These are phyloP conservation scores for Dryas iulia DNA, from an alignment of 1,140 invertebrate species.

Conservation along the genomic window DNA sequence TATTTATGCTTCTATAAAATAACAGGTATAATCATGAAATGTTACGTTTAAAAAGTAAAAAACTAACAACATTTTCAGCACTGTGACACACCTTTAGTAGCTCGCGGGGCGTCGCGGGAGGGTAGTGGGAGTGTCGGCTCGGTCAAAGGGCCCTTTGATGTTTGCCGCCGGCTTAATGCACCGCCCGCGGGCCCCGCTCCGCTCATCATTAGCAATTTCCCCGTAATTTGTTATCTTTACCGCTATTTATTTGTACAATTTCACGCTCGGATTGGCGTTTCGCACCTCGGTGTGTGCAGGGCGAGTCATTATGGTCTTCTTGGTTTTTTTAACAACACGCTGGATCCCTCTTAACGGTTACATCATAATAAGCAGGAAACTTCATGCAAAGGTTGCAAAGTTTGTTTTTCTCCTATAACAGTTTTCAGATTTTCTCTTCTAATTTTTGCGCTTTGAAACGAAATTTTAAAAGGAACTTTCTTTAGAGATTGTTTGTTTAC, in stretches of 20 bases:
- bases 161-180: conserved; percentile 79
- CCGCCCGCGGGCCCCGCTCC: conserved; percentile 71
- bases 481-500: background rate
- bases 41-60: background rate
- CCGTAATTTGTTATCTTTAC: conserved; percentile 79
- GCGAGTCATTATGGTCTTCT: conserved; percentile 28
- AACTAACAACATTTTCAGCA: conserved; percentile 8
- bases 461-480: conserved; percentile 3
- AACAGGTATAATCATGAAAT: background rate
- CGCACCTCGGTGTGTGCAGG: conserved; percentile 40
- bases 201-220: conserved; percentile 79
- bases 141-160: conserved; percentile 79
- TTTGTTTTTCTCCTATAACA: conserved; percentile 1
- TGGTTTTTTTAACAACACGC: conserved; percentile 11
- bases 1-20: background rate
- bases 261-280: conserved; percentile 56
- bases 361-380: conserved; percentile 19
- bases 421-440: background rate
- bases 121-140: conserved; percentile 73
- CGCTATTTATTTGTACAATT: conserved; percentile 77
- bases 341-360: conserved; percentile 18
- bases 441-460: background rate
- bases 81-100: conserved; percentile 44
- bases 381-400: background rate
- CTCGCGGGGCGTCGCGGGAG: conserved; percentile 45